phyloP scores from a whole-genome alignment of 2,113 vertebrate genomes.

The Natator depressus region DNA sequence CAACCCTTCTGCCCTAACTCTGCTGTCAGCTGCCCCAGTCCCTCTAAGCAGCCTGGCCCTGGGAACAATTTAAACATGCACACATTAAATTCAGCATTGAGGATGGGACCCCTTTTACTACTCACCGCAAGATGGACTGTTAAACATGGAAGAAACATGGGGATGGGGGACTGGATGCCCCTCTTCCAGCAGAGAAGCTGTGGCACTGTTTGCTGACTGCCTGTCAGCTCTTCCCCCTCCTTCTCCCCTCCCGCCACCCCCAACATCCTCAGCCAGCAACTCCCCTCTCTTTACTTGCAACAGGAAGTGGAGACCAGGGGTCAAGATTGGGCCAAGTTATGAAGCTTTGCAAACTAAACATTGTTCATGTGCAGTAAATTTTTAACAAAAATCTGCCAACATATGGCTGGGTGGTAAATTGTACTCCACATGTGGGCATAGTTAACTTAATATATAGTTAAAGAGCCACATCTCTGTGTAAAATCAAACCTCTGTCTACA shows the following conservation, averaged over 20 bases:
- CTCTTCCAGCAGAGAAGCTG: background rate
- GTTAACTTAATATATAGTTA: background rate
- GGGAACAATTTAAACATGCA: fast-evolving
- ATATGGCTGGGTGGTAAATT: fast-evolving
- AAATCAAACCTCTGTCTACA: background rate
- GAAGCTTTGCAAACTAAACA: background rate
- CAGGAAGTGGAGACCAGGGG: conserved; percentile 17
- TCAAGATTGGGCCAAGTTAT: background rate
- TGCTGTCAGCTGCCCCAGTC: background rate
- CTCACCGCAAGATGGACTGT: background rate
- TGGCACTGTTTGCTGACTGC: background rate
- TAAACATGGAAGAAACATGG: background rate
- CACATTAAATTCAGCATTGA: background rate
- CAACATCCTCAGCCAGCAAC: background rate
- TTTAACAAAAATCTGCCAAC: fast-evolving
- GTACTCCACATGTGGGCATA: background rate
- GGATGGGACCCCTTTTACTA: background rate
- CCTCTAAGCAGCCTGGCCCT: background rate
- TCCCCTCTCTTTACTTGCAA: background rate
- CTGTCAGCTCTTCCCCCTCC: background rate
- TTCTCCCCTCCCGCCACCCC: too few relatives aligned
- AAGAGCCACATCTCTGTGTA: background rate
- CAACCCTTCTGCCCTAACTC: background rate
- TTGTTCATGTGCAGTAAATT: background rate
- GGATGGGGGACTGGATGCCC: background rate